These are phyloP conservation scores for Sinohyriopsis cumingii DNA, from an alignment of 2,888 invertebrate species.

Conservation along the genomic window DNA sequence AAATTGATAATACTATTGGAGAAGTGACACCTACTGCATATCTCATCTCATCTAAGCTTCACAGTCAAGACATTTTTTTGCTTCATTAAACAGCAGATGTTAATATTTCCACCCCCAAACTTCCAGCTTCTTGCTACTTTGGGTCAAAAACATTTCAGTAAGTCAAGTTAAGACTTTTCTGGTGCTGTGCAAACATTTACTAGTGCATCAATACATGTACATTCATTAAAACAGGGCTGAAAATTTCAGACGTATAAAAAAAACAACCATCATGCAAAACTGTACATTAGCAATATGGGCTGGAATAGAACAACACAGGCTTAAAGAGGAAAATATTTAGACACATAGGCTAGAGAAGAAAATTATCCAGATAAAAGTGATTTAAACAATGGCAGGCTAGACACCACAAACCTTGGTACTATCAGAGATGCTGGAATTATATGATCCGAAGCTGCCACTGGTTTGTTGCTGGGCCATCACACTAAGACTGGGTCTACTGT, in stretches of 20 bases:
- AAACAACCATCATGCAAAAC: not conserved
- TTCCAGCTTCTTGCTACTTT: too few species aligned
- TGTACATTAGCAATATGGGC: not conserved
- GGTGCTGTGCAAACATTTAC: too few species aligned
- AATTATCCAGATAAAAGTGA: not conserved
- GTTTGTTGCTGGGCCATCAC: slow-evolving; percentile 66
- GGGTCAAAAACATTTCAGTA: too few species aligned
- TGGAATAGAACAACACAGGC: not conserved
- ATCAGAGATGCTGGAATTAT: slow-evolving; percentile 70
- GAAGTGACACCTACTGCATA: too few species aligned
- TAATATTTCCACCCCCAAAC: too few species aligned
- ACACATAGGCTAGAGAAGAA: not conserved
- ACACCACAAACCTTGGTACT: slow-evolving; percentile 44
- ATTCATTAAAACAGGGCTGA: slow-evolving; percentile 1
- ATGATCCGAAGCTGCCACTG: slow-evolving; percentile 69
- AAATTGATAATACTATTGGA: too few species aligned
- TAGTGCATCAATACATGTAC: too few species aligned
- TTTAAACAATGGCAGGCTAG: slow-evolving; percentile 2
- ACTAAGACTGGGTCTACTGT: slow-evolving; percentile 68
- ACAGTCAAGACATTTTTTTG: too few species aligned
- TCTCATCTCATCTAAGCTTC: too few species aligned
- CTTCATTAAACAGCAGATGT: too few species aligned
- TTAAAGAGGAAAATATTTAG: slow-evolving; percentile 3
- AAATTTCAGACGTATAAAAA: not conserved
- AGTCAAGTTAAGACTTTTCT: too few species aligned